Percentiles rank a stretch among this genome's conserved stretches.
phyloP scores from a whole-genome alignment of 2,113 vertebrate genomes.

The Paramisgurnus dabryanus region DNA sequence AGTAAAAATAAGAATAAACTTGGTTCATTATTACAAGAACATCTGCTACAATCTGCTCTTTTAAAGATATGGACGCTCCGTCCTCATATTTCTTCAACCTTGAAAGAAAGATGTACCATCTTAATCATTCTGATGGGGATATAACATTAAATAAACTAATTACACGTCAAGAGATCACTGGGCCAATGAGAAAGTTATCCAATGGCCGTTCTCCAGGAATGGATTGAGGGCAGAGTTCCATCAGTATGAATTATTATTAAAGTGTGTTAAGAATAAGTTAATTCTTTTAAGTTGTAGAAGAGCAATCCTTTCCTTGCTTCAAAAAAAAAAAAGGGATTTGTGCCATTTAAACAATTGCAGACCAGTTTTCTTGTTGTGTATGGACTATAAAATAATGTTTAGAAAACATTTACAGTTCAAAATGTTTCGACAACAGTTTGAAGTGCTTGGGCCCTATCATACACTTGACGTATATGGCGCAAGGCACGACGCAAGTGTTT shows the following conservation, averaged over 20 bases:
- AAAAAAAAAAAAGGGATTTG: background rate
- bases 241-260: background rate
- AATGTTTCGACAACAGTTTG: background rate
- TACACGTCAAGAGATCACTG: background rate
- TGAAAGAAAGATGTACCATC: background rate
- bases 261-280: background rate
- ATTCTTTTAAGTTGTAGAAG: background rate
- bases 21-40: no score
- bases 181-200: background rate
- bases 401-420: background rate
- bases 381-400: conserved; percentile 6
- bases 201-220: background rate
- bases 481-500: no score
- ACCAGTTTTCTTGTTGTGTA: background rate
- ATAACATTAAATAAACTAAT: no score
- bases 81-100: no score
- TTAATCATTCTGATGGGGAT: no score
- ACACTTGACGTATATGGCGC: background rate
- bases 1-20: background rate
- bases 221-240: background rate
- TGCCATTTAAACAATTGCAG: background rate
- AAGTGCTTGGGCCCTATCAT: background rate
- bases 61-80: no score
- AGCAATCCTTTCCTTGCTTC: background rate
- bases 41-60: no score